Evolutionary conservation across 2,888 invertebrate genomes (phyloP), one percentile per base, ranked within the genome.

Genomic region (Drymonia ruficornis): DNA sequence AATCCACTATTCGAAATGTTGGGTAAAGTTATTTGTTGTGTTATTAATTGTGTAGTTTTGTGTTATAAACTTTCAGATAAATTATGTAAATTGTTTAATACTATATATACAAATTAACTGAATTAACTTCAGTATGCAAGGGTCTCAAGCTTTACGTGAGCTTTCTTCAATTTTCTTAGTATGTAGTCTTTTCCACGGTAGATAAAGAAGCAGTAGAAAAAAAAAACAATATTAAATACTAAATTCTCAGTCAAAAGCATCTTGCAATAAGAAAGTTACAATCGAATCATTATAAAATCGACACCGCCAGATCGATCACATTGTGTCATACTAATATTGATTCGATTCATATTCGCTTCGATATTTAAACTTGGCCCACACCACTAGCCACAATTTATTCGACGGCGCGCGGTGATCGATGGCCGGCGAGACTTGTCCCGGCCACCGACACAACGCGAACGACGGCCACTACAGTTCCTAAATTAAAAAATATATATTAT

Each of bases 401-500:
- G 86, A 84, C 83, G 83, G 83, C 72, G 74, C 72, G 74, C 80
- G 72, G 87, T 91, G 91, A 91, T 91, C 90, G 91, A 91, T 91
- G 87, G 79, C 81, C 83, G 76, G 70, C 72, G 72, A 72, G 81
- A 74, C 81, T 78, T 82, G 84, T 82, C 78, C 73, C 73, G 74
- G 82, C 82, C 81, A 78, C 81, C 74, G 80, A 80, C 74, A 75
- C 76, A 74, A 73, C 73, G 71, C 78, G 70, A 73, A 76, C 83
- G 78, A 78, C 84, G 80, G 79, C 80, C 86, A 87, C 87, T 86
- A 87, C 88, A 78, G 86, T 84, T 71, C 81, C 76, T 70, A 78
- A 78, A 69, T 72, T 68, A 73, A 76, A 74, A 78, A 78, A 67
- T 78, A 74, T 71, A 76, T 61, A 61, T 59, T 16, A 15, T 45